Conservation (phyloP, 2,113 vertebrate genomes). For the Phalacrocorax carbo region DNA sequence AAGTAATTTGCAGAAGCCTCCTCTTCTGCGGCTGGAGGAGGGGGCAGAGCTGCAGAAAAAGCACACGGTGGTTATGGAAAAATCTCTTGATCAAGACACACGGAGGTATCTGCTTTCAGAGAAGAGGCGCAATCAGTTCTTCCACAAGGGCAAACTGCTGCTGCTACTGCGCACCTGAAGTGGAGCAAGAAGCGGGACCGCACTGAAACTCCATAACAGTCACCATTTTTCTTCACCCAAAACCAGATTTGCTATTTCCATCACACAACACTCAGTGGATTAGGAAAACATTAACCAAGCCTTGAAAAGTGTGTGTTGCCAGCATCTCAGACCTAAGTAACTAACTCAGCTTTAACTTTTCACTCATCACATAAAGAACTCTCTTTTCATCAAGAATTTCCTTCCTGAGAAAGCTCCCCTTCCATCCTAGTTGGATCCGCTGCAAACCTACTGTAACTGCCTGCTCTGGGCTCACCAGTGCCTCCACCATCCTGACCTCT, state of each 20-base stretch:
- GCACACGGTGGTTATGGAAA: background rate
- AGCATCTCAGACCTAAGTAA: background rate
- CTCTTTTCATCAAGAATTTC: background rate
- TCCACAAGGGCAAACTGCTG: background rate
- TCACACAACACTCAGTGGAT: background rate
- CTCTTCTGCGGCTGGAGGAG: conserved; percentile 88
- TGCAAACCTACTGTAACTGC: background rate
- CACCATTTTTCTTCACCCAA: background rate
- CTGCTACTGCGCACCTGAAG: background rate
- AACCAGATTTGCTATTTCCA: background rate
- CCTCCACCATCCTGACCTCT: background rate
- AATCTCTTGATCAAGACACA: background rate
- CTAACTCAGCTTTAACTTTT: background rate
- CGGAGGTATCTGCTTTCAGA: background rate
- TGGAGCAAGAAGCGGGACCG: background rate
- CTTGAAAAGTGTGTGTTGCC: rapidly evolving
- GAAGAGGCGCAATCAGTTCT: background rate
- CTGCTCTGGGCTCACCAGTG: background rate
- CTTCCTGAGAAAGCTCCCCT: background rate
- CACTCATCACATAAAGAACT: background rate
- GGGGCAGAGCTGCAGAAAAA: conserved; percentile 79
- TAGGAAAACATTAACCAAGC: background rate
- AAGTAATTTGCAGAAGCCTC: conserved; percentile 95
- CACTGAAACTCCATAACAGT: background rate
- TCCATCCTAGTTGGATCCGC: background rate